Conservation (phyloP, 1,140 invertebrate genomes). For the Amyelois transitella region DNA sequence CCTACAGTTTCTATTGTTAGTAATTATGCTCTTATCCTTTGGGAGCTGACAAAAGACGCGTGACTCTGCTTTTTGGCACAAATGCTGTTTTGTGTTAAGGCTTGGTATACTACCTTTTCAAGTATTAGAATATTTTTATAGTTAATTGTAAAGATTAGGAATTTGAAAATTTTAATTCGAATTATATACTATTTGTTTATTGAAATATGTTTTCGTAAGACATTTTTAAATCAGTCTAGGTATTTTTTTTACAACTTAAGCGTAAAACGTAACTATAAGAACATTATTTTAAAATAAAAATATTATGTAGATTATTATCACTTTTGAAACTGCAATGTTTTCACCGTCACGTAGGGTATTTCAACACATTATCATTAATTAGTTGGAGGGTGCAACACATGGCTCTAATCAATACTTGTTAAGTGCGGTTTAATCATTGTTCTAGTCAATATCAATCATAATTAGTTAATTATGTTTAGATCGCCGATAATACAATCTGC, state of each 20-base stretch:
- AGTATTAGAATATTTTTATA: too few relatives aligned
- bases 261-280: too few relatives aligned
- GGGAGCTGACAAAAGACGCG: background rate
- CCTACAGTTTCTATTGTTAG: background rate
- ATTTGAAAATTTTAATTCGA: too few relatives aligned
- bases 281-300: too few relatives aligned
- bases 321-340: too few relatives aligned
- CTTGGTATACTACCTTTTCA: too few relatives aligned
- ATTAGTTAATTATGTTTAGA: background rate
- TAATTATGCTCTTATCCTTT: background rate
- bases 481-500: background rate
- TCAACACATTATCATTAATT: background rate
- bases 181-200: too few relatives aligned
- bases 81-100: background rate
- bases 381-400: background rate
- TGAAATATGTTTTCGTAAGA: too few relatives aligned
- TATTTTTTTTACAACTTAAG: too few relatives aligned
- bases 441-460: conserved; percentile 1
- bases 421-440: background rate
- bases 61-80: background rate
- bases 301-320: background rate
- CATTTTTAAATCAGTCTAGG: too few relatives aligned
- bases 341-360: background rate
- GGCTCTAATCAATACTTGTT: background rate
- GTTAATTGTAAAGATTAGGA: too few relatives aligned